Percentiles rank a stretch among this genome's conserved stretches.
Conservation (phyloP, 2,888 invertebrate species). For the Ctena decussata region DNA sequence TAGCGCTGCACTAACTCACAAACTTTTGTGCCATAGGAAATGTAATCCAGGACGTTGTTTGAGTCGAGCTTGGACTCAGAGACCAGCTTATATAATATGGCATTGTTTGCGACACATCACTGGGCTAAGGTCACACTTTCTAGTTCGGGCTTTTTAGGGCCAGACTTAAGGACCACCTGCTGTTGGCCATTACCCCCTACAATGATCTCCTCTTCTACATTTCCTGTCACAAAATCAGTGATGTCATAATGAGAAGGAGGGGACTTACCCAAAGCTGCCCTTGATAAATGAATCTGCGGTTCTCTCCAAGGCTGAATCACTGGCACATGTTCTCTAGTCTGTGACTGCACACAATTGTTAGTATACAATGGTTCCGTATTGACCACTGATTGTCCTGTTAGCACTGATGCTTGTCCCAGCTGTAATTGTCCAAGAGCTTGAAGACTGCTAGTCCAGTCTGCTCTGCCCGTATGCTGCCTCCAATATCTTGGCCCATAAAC, state of each 20-base stretch:
- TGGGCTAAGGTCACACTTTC: background rate
- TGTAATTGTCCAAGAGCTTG: too few species aligned
- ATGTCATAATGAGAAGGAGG: background rate
- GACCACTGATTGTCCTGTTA: background rate
- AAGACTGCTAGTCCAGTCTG: too few species aligned
- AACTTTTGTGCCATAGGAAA: conserved; percentile 4
- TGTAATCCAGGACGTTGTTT: conserved; percentile 2
- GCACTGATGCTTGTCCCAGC: too few species aligned
- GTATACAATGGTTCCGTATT: background rate
- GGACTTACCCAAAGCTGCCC: background rate
- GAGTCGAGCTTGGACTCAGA: background rate
- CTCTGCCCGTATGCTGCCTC: too few species aligned
- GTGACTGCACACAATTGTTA: too few species aligned
- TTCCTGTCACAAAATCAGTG: background rate
- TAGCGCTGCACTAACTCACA: background rate
- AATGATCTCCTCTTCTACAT: background rate
- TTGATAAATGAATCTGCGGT: background rate
- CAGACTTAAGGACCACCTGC: background rate
- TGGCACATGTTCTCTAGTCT: background rate
- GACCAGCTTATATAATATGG: background rate
- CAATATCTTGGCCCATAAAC: too few species aligned
- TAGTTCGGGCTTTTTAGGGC: conserved; percentile 9
- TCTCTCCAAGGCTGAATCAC: background rate
- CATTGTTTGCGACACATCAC: conserved; percentile 14
- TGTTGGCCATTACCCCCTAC: background rate